Evolutionary conservation across 1,140 invertebrate species (phyloP), one percentile per base, ranked within the genome.

Genomic region (Aleiodes sp.): DNA sequence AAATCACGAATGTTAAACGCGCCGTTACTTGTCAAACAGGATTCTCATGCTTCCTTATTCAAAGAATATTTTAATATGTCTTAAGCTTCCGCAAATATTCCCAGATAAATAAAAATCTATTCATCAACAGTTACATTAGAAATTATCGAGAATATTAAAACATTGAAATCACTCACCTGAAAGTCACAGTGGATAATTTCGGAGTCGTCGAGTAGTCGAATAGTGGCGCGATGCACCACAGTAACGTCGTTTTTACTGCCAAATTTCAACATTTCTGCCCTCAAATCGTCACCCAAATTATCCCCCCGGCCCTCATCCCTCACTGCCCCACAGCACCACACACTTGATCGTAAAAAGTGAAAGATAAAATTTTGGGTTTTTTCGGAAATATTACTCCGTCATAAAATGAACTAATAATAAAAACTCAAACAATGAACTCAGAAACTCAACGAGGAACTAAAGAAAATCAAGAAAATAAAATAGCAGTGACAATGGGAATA

Each of bases 121-220:
- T 52, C n/a, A n/a, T n/a, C n/a, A n/a, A n/a, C n/a, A n/a, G n/a
- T n/a, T n/a, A n/a, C n/a, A n/a, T n/a, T n/a, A n/a, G n/a, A 33
- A 33, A 33, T 33, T 33, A 4, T 33, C 4, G 4, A 33, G 9
- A 33, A 33, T 4, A 33, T 33, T 33, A 33, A 33, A 8, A 33
- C 7, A 1, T 8, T 8, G 10, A 33, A 41, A 43, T 60, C 16
- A 1, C 24, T 89, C 86, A 97, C 96, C 91, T 96, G 95, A 90
- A 98, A 98, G 89, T 97, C 95, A 85, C 95, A 95, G 88, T 97
- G 93, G 78, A 98, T 88, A 76, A 97, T 93, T 88, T 98, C 96
- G 70, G 94, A 92, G 88, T 98, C 96, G 86, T 98, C 96, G 75
- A 98, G 88, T 73, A 98, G 90, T 77, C 96, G 90, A 72, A 99